A percentile compares a stretch with the other conserved stretches of the same genome.
Evolutionary conservation across 2,888 invertebrate genomes (phyloP).

Genomic region (Hydriomena furcata): DNA sequence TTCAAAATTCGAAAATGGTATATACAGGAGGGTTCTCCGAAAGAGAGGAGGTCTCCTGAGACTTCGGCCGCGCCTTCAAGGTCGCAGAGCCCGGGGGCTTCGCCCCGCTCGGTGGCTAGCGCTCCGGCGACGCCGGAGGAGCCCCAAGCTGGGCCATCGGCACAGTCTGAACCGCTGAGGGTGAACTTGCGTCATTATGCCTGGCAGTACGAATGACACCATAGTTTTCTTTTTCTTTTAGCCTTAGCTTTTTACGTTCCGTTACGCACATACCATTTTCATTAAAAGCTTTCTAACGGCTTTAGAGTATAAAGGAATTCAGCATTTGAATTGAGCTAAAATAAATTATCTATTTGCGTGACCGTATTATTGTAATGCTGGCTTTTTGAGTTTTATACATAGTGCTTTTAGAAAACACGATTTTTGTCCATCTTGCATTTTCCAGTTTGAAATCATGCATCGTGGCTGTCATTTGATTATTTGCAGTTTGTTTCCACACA

Average conservation of each 20-base stretch:
- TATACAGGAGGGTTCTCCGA: slow-evolving; percentile 57
- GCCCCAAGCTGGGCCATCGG: slow-evolving; percentile 66
- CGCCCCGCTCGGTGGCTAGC: slow-evolving; percentile 46
- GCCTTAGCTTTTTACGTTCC: slow-evolving; percentile 69
- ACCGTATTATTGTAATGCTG: slow-evolving; percentile 29
- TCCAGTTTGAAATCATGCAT: background rate
- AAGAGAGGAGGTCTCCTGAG: slow-evolving; percentile 63
- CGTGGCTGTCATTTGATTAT: background rate
- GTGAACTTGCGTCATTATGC: slow-evolving; percentile 80
- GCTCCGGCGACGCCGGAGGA: slow-evolving; percentile 51
- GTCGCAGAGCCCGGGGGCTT: slow-evolving; percentile 52
- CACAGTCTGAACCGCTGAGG: slow-evolving; percentile 68
- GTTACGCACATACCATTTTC: slow-evolving; percentile 64
- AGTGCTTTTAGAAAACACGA: background rate
- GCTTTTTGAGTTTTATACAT: background rate
- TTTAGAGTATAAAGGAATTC: slow-evolving; percentile 72
- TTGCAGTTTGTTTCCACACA: slow-evolving; percentile 1
- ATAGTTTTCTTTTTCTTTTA: slow-evolving; percentile 70
- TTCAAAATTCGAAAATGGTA: slow-evolving; percentile 40
- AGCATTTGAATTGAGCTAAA: slow-evolving; percentile 62
- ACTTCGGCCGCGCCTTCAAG: slow-evolving; percentile 50
- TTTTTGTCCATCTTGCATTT: background rate
- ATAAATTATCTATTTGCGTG: background rate
- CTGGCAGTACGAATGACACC: slow-evolving; percentile 82
- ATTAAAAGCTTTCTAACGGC: slow-evolving; percentile 55